Percentiles rank a stretch among this genome's conserved stretches.
These are phyloP conservation scores for Ptychodera flava DNA, from an alignment of 35 echinoderm and acorn worm genomes.

Conservation along the genomic window DNA sequence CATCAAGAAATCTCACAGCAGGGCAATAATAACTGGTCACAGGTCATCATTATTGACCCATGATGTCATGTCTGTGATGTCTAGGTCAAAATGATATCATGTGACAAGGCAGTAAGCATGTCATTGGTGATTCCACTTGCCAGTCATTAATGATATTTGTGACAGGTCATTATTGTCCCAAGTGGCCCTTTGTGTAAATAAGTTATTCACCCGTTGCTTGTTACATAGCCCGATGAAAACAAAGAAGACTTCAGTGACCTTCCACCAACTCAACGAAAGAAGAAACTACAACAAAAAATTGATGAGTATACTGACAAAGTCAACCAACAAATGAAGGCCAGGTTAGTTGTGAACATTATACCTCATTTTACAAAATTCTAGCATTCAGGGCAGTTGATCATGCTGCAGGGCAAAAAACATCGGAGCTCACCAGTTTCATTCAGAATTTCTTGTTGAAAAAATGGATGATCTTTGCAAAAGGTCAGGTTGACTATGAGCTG, in stretches of 20 bases:
- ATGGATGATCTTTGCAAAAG: constrained; percentile 34
- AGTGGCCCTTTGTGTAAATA: no score
- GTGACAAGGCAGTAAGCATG: no score
- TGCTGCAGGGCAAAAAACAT: background rate
- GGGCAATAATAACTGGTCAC: no score
- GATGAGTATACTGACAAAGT: constrained; percentile 70
- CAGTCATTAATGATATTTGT: no score
- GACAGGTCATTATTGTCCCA: no score
- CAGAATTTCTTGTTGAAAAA: background rate
- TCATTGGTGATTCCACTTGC: no score
- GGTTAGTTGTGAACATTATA: background rate
- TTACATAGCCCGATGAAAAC: no score
- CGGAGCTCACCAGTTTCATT: background rate
- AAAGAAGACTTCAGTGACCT: constrained; percentile 96
- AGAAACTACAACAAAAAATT: constrained; percentile 86
- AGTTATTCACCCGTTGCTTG: no score
- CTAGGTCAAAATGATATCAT: no score
- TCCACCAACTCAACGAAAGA: constrained; percentile 75
- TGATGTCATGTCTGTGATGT: no score
- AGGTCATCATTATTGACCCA: no score
- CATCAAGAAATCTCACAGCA: no score
- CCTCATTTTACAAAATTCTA: background rate
- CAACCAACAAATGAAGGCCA: constrained; percentile 79
- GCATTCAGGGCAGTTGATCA: background rate
- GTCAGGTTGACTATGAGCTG: background rate